Evolutionary conservation across 2,797 vertebrate genomes (phyloP).

Genomic region (Melanotaenia nigrans): DNA sequence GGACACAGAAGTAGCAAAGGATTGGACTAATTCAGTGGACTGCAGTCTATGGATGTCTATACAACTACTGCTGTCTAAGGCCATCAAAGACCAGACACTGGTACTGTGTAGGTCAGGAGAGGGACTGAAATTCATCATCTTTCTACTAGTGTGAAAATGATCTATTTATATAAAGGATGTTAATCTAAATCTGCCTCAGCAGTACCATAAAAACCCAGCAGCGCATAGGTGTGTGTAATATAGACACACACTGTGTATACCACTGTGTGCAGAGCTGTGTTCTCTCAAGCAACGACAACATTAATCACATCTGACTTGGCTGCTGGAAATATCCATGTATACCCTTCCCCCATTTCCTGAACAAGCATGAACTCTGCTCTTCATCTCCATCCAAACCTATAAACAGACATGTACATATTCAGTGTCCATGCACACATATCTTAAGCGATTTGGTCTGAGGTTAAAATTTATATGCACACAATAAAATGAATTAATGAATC

Average conservation of each 20-base stretch:
- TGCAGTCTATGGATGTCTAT: slow-evolving; percentile 14
- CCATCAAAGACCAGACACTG: slow-evolving; percentile 33
- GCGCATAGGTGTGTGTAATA: slow-evolving; percentile 19
- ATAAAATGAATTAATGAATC: no score
- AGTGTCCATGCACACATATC: no score
- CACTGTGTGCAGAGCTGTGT: slow-evolving; percentile 54
- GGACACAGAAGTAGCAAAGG: slow-evolving; percentile 24
- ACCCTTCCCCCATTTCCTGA: slow-evolving; percentile 72
- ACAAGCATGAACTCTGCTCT: slow-evolving; percentile 51
- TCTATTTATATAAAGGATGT: slow-evolving; percentile 19
- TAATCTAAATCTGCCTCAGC: slow-evolving; percentile 14
- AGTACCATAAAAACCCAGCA: slow-evolving; percentile 5
- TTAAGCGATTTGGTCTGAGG: no score
- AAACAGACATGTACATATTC: not conserved
- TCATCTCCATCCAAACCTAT: slow-evolving; percentile 7
- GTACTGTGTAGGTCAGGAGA: slow-evolving; percentile 28
- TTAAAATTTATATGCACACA: no score
- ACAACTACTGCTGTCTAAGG: not conserved
- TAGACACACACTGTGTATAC: slow-evolving; percentile 31
- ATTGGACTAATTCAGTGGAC: slow-evolving; percentile 25
- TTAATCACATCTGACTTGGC: slow-evolving; percentile 82
- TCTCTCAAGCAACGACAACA: slow-evolving; percentile 72
- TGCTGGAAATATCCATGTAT: slow-evolving; percentile 67
- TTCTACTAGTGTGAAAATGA: slow-evolving; percentile 16
- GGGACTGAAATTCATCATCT: slow-evolving; percentile 26